Evolutionary conservation across 2,888 invertebrate genomes (phyloP), one percentile per base, ranked within the genome.

Genomic region (Ophion obscuratus): DNA sequence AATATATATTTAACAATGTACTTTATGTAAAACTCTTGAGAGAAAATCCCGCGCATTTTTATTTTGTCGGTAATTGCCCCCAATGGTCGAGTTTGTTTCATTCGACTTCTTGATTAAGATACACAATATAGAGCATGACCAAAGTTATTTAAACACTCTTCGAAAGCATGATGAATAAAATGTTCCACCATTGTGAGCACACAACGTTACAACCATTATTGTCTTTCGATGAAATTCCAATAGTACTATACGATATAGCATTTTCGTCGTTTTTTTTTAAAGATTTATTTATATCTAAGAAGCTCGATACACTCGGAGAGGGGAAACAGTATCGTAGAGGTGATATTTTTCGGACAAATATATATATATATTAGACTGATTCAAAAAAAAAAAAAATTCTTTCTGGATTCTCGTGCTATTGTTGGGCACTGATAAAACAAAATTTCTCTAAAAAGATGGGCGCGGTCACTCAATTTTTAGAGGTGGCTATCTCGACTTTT

Each of bases 91-190:
- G 81, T 86, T 85, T 78, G 82, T 87, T 88, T 87, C 82, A 79
- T 87, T 88, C 86, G 85, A 88, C 86, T 87, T 88, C 87, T 88
- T 85, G 87, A 87, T 80, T 86, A 74, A 78, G 84, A 77, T 70
- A 86, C 80, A 84, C 76, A 83, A 82, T 87, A 88, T 53, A 53
- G 86, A 85, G 89, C 89, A 89, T 89, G 89, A 82, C 81, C 87
- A 86, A 67, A 85, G 24, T 83, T 31, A 77, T 80, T 74, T 61
- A 78, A 80, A 88, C 84, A 87, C 86, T 85, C 71, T 74, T 17
- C 53, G 66, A 85, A 84, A 85, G 89, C 89, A 89, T 89, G 89
- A 81, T 68, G 64, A 53, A 71, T 79, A 70, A 80, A 83, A 80
- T 83, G 85, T 88, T 88, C 66, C 85, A 88, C 86, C 71, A 79